These are phyloP conservation scores for Trachelus iudaicus DNA, from an alignment of 2,888 invertebrate genomes.

Conservation along the genomic window DNA sequence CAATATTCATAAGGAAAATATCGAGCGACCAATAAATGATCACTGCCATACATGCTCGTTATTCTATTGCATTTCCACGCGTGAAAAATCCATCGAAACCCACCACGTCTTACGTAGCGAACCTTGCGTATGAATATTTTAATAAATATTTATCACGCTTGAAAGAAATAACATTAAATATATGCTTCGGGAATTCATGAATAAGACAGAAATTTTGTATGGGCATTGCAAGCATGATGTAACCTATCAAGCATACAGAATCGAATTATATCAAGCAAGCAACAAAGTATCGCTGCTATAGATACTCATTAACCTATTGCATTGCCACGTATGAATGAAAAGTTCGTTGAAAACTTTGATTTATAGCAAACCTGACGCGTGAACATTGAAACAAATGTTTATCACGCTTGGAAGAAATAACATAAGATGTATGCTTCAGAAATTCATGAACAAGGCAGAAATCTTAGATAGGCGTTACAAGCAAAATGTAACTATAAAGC, in stretches of 20 bases:
- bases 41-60: constrained; percentile 18
- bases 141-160: not conserved
- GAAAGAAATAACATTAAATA: not conserved
- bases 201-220: not conserved
- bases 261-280: not conserved
- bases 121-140: not conserved
- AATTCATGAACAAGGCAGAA: not conserved
- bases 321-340: constrained; percentile 28
- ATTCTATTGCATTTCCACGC: constrained; percentile 24
- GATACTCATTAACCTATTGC: constrained; percentile 14
- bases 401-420: not conserved
- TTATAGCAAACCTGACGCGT: not conserved
- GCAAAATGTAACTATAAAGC: not conserved
- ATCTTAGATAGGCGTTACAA: not conserved
- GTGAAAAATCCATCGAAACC: constrained; percentile 24
- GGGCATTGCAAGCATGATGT: not conserved
- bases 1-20: constrained; percentile 1
- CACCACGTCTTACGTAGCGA: not conserved
- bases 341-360: constrained; percentile 15
- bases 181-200: not conserved
- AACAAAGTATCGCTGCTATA: constrained; percentile 10
- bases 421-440: not conserved
- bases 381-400: not conserved
- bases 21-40: not conserved
- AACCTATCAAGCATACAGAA: not conserved